phyloP scores from a whole-genome alignment of 92 coral and sea anemone species.

The Umimayanthus chanpuru region DNA sequence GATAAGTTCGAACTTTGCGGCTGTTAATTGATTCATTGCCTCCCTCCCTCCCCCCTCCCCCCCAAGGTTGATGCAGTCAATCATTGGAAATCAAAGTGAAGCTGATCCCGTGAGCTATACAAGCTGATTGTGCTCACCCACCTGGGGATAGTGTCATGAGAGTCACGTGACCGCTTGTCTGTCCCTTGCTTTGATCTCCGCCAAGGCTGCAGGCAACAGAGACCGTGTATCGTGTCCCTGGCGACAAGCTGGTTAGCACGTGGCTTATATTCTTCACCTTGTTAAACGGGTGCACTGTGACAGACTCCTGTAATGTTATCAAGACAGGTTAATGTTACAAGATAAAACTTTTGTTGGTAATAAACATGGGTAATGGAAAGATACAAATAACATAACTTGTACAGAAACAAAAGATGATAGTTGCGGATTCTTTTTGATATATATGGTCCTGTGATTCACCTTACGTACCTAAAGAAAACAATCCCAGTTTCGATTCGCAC shows the following conservation, averaged over 20 bases:
- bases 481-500: too few species aligned
- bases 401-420: too few species aligned
- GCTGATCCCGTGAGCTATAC: not conserved
- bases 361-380: not conserved
- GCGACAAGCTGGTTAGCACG: not conserved
- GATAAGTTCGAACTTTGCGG: not conserved
- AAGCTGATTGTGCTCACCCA: not conserved
- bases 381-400: too few species aligned
- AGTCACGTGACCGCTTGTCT: not conserved
- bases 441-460: too few species aligned
- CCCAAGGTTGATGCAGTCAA: not conserved
- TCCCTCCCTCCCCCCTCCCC: not conserved
- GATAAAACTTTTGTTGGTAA: too few species aligned
- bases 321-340: not conserved
- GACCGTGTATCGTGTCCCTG: not conserved
- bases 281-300: not conserved
- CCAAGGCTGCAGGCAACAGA: constrained; percentile 12
- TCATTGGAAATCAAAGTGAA: not conserved
- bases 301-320: not conserved
- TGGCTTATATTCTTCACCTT: not conserved
- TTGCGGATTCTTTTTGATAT: too few species aligned
- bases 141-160: not conserved
- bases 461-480: too few species aligned
- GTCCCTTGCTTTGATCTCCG: not conserved
- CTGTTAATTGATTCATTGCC: not conserved